Conservation (phyloP, 2,888 invertebrate species). For the Cataglyphis rosenhaueri region DNA sequence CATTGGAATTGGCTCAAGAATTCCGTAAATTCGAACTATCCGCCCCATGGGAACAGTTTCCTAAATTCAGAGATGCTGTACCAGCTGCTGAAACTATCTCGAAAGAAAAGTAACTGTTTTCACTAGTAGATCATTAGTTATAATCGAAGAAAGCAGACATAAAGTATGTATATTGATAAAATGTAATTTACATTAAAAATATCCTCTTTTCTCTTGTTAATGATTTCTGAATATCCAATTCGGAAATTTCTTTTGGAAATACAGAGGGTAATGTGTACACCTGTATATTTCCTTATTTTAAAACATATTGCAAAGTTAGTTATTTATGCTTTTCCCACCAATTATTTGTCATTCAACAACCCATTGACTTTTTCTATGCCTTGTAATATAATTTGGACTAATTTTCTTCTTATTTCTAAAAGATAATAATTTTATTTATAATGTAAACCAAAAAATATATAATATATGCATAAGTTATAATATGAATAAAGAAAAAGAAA, state of each 20-base stretch:
- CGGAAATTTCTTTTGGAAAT: slow-evolving; percentile 10
- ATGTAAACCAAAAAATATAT: slow-evolving; percentile 10
- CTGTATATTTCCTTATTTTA: slow-evolving; percentile 26
- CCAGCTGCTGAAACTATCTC: slow-evolving; percentile 88
- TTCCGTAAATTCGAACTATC: slow-evolving; percentile 98
- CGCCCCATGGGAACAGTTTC: slow-evolving; percentile 99
- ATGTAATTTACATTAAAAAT: slow-evolving; percentile 21
- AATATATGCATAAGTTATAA: background rate
- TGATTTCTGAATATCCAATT: background rate
- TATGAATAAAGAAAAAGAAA: background rate
- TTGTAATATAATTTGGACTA: slow-evolving; percentile 3
- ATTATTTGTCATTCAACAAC: background rate
- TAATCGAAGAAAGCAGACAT: slow-evolving; percentile 1
- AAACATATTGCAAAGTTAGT: background rate
- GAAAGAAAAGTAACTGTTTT: slow-evolving; percentile 72
- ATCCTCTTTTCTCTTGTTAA: slow-evolving; percentile 18
- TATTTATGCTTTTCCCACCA: background rate
- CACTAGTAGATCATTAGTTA: slow-evolving; percentile 3
- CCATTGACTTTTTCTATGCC: background rate
- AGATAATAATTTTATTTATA: background rate
- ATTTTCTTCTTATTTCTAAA: background rate
- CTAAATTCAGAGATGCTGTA: slow-evolving; percentile 92
- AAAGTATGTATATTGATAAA: slow-evolving; percentile 22
- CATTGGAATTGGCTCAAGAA: slow-evolving; percentile 98
- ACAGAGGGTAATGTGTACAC: slow-evolving; percentile 9